Evolutionary conservation across 2,888 invertebrate species (phyloP).

Genomic region (Caenorhabditis uteleia): DNA sequence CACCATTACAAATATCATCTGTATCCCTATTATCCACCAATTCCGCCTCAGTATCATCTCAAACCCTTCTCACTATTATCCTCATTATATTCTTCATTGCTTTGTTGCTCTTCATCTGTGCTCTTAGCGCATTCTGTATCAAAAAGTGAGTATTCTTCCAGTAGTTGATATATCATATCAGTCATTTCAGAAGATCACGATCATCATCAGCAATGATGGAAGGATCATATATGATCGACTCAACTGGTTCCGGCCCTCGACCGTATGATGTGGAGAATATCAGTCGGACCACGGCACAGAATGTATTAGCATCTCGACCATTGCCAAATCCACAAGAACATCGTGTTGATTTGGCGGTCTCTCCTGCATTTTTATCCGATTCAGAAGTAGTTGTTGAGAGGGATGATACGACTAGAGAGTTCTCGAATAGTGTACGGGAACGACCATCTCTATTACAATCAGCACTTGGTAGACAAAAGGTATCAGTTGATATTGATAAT

Average conservation of each 20-base stretch:
- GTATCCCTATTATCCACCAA: constrained; percentile 24
- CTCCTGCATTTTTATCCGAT: constrained; percentile 8
- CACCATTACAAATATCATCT: constrained; percentile 16
- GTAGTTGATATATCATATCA: background rate
- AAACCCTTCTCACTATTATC: constrained; percentile 14
- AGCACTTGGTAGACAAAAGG: background rate
- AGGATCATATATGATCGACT: constrained; percentile 63
- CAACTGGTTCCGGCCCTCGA: constrained; percentile 56
- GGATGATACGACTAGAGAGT: constrained; percentile 36
- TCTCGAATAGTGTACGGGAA: constrained; percentile 44
- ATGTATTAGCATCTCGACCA: constrained; percentile 50
- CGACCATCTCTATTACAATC: background rate
- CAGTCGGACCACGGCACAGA: constrained; percentile 62
- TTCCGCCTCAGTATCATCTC: constrained; percentile 3
- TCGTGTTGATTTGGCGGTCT: constrained; percentile 27
- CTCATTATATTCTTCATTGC: constrained; percentile 15
- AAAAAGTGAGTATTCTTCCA: constrained; percentile 15
- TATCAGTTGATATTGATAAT: no score
- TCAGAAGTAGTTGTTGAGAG: constrained; percentile 21
- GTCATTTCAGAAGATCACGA: constrained; percentile 13
- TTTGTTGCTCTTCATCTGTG: constrained; percentile 32
- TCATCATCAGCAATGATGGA: constrained; percentile 3
- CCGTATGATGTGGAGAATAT: constrained; percentile 68
- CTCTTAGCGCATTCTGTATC: constrained; percentile 20
- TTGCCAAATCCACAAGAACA: constrained; percentile 61